A percentile compares a stretch with the other conserved stretches of the same genome.
These are phyloP conservation scores for Lithobates sylvaticus DNA, from an alignment of 2,797 vertebrate genomes.

Conservation along the genomic window DNA sequence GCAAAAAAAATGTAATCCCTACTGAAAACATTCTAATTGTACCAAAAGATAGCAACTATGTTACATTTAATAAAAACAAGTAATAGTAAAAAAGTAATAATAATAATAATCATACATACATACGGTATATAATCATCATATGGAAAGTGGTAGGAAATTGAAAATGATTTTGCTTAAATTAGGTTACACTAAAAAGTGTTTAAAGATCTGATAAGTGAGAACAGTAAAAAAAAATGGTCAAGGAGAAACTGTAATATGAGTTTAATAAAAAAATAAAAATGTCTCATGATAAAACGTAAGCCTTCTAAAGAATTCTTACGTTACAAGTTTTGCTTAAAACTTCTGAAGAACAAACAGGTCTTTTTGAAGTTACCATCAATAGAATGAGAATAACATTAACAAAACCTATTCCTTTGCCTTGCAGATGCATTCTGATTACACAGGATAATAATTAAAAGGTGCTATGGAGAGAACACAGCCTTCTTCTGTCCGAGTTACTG, in stretches of 20 bases:
- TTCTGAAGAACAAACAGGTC: conserved; percentile 39
- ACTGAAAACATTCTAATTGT: no score
- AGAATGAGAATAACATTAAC: conserved; percentile 27
- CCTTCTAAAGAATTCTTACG: conserved; percentile 24
- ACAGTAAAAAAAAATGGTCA: conserved; percentile 23
- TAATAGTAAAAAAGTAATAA: no score
- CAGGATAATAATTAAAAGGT: conserved; percentile 32
- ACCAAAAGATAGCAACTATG: no score
- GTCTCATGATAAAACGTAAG: conserved; percentile 34
- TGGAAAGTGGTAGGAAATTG: no score
- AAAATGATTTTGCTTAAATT: not conserved
- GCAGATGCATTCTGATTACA: conserved; percentile 34
- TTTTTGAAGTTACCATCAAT: conserved; percentile 47
- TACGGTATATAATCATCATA: no score
- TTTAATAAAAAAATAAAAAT: conserved; percentile 19
- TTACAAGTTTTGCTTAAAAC: conserved; percentile 33
- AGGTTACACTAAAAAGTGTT: not conserved
- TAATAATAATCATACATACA: no score
- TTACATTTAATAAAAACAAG: no score
- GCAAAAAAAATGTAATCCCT: no score
- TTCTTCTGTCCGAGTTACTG: not conserved
- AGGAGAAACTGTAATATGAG: conserved; percentile 41
- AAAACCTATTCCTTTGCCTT: conserved; percentile 22
- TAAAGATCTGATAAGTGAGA: not conserved
- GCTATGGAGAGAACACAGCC: not conserved